Evolutionary conservation across 2,113 vertebrate species (phyloP), one percentile per base, ranked within the genome.

Genomic region (Erythrolamprus reginae): DNA sequence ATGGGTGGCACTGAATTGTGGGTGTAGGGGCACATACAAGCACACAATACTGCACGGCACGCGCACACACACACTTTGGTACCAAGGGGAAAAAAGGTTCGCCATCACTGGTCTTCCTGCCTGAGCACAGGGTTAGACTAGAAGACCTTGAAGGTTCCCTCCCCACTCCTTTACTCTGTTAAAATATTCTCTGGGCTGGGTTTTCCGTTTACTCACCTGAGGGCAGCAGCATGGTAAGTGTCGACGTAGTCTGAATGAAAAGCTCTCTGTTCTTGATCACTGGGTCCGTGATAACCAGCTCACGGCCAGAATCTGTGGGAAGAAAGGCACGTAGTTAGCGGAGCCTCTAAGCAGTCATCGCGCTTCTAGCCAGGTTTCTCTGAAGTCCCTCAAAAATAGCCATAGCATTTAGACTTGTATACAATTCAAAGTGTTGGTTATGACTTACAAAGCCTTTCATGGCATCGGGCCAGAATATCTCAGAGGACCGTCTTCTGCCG

Each of bases 191-290:
- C 26, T 0, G 45, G 55, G 52, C 47, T 45, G 23, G 28, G 28
- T 47, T 87, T 56, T 61, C n/a, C n/a, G n/a, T n/a, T 45, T 45
- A 7, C 96, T 96, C 92, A 99, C 99, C 99, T 98, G 92, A 99
- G 98, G 95, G 99, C 98, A 97, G 98, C 99, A 94, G 99, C 99
- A 2, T 99, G 99, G 95, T 99, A 99, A 0, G 99, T 99, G 96
- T 99, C 99, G 55, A 99, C 98, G 0, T 99, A 99, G 95, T 99
- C 99, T 0, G 99, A 99, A 99, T 99, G 97, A 99, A 99, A 96
- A 99, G 99, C 95, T 99, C 99, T 93, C 99, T 96, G 95, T 98
- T 99, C 97, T 98, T 98, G 96, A 99, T 99, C 84, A 99, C 98
- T 0, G 99, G 99, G 95, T 99, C 99, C 58, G 98, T 99, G 94